Evolutionary conservation across 2,113 vertebrate genomes (phyloP).

Genomic region (Notarius quadriscutis): DNA sequence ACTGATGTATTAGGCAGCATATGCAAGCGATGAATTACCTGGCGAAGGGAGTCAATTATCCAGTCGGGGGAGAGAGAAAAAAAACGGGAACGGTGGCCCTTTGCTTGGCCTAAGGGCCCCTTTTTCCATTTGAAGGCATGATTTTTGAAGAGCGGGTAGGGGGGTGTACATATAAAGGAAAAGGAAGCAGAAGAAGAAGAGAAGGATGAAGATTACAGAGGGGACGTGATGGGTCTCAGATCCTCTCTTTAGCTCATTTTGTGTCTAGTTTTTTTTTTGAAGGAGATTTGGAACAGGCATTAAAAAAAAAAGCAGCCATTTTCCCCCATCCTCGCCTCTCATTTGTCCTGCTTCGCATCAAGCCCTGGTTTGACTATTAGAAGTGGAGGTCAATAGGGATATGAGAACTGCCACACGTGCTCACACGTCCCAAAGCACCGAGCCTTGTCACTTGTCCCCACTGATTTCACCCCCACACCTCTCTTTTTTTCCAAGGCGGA

Average conservation of each 20-base stretch:
- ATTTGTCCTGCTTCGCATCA: conserved; percentile 71
- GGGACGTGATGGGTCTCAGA: conserved; percentile 42
- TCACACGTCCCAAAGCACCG: conserved; percentile 70
- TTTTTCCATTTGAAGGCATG: conserved; percentile 87
- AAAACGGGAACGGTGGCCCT: conserved; percentile 85
- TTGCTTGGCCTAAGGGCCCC: conserved; percentile 86
- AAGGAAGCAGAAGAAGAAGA: conserved; percentile 29
- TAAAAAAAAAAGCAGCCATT: conserved; percentile 33
- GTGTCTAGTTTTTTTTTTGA: conserved; percentile 9
- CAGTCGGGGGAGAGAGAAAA: conserved; percentile 76
- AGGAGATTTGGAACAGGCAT: conserved; percentile 70
- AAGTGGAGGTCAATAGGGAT: conserved; percentile 81
- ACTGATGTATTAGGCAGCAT: conserved; percentile 96
- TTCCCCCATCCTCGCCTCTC: conserved; percentile 65
- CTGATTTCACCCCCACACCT: conserved; percentile 68
- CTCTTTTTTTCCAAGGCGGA: conserved; percentile 43
- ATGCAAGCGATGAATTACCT: conserved; percentile 99
- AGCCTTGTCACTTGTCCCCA: conserved; percentile 80
- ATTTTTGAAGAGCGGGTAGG: conserved; percentile 75
- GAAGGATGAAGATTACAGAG: conserved; percentile 55
- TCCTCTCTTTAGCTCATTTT: conserved; percentile 50
- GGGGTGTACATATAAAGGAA: conserved; percentile 45
- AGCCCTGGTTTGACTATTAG: conserved; percentile 82
- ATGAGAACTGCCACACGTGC: conserved; percentile 67
- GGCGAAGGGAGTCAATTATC: conserved; percentile 95